Conservation (phyloP, 2,797 vertebrate genomes). For the Cichlasoma orientale region DNA sequence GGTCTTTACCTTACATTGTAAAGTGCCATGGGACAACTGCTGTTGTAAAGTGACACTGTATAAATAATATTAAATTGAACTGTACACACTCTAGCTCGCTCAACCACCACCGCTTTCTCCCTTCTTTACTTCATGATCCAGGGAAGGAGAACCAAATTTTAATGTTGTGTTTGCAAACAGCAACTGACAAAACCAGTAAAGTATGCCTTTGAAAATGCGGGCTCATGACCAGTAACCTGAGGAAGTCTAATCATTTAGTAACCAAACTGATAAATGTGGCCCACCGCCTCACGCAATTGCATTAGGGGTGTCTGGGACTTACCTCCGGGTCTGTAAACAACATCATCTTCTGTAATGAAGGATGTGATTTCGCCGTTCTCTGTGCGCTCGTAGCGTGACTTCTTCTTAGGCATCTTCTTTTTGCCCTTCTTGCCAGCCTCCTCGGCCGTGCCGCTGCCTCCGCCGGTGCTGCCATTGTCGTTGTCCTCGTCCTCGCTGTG, state of each 20-base stretch:
- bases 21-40: background rate
- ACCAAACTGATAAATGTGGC: background rate
- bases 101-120: background rate
- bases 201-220: background rate
- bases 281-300: background rate
- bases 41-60: background rate
- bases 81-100: background rate
- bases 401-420: slow-evolving; percentile 97
- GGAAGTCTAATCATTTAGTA: background rate
- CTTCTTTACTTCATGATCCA: background rate
- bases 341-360: slow-evolving; percentile 95
- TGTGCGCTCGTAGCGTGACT: slow-evolving; percentile 94
- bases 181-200: background rate
- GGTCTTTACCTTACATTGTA: too few species aligned
- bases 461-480: slow-evolving; percentile 84
- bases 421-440: slow-evolving; percentile 94
- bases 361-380: slow-evolving; percentile 98
- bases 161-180: background rate
- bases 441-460: slow-evolving; percentile 87
- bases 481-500: slow-evolving; percentile 98
- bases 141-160: background rate
- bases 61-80: background rate
- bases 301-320: slow-evolving; percentile 52
- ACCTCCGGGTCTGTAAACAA: slow-evolving; percentile 98
- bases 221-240: background rate